phyloP scores from a whole-genome alignment of 1,140 invertebrate genomes.

The Andricus grossulariae region DNA sequence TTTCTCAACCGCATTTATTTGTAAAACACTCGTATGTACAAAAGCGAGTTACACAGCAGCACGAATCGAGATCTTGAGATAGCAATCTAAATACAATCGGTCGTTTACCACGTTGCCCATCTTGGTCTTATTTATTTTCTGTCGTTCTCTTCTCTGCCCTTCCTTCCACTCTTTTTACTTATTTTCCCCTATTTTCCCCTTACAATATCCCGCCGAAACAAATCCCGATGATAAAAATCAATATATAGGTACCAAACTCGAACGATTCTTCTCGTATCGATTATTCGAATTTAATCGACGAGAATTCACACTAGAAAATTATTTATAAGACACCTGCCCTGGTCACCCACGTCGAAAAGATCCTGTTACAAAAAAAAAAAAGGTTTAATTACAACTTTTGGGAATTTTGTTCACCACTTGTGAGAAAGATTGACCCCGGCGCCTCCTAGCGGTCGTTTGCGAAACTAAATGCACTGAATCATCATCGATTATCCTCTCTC shows the following conservation, averaged over 20 bases:
- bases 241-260: background rate
- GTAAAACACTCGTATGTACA: slow-evolving; percentile 21
- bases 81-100: slow-evolving; percentile 32
- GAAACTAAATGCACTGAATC: no score
- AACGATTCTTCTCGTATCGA: background rate
- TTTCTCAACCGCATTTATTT: slow-evolving; percentile 13
- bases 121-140: slow-evolving; percentile 28
- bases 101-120: slow-evolving; percentile 28
- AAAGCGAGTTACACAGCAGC: slow-evolving; percentile 6
- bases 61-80: slow-evolving; percentile 14
- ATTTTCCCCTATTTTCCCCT: background rate
- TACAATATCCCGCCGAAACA: background rate
- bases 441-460: no score
- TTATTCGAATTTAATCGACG: slow-evolving; percentile 18
- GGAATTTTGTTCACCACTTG: no score
- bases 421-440: no score
- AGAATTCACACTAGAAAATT: slow-evolving; percentile 5
- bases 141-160: background rate
- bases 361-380: no score
- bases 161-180: background rate
- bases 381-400: no score
- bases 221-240: slow-evolving; percentile 16
- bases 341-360: background rate
- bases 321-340: background rate
- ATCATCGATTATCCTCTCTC: no score